Percentiles rank a stretch among this genome's conserved stretches.
Conservation (phyloP, 1,140 invertebrate genomes). For the Rhopalosiphum padi region DNA sequence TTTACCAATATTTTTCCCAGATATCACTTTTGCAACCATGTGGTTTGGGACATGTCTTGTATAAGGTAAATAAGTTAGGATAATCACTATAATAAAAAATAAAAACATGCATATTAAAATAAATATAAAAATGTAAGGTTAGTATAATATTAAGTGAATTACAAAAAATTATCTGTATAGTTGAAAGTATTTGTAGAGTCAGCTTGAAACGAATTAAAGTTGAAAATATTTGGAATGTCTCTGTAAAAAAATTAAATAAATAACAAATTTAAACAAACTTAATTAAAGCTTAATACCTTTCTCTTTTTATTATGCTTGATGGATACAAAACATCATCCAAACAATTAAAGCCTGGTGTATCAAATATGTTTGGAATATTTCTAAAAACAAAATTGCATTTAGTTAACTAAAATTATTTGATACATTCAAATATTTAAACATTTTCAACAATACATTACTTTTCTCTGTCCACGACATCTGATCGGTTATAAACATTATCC, state of each 20-base stretch:
- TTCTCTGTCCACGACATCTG: not conserved
- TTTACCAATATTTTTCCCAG: slow-evolving; percentile 22
- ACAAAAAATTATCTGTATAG: not conserved
- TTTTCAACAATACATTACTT: not conserved
- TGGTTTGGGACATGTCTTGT: not conserved
- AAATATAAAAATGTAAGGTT: not conserved
- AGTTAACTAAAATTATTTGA: slow-evolving; percentile 14
- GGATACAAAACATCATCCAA: not conserved
- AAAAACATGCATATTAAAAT: not conserved
- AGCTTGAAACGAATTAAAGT: not conserved
- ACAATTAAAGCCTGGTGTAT: slow-evolving; percentile 2
- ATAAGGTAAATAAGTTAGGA: slow-evolving; percentile 21
- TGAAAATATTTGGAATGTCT: not conserved
- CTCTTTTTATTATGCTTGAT: slow-evolving; percentile 11
- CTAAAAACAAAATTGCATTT: slow-evolving; percentile 24
- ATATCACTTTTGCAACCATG: not conserved
- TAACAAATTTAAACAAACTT: not conserved
- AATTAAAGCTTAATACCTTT: slow-evolving; percentile 14
- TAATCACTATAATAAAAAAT: not conserved
- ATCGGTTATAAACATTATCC: not conserved
- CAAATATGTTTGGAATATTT: slow-evolving; percentile 50
- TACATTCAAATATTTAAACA: too few relatives aligned
- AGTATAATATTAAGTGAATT: not conserved
- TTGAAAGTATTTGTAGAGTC: not conserved
- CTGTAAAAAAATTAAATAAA: slow-evolving; percentile 22